These are phyloP conservation scores for Arothron firmamentum DNA, from an alignment of 2,113 vertebrate genomes.

Conservation along the genomic window DNA sequence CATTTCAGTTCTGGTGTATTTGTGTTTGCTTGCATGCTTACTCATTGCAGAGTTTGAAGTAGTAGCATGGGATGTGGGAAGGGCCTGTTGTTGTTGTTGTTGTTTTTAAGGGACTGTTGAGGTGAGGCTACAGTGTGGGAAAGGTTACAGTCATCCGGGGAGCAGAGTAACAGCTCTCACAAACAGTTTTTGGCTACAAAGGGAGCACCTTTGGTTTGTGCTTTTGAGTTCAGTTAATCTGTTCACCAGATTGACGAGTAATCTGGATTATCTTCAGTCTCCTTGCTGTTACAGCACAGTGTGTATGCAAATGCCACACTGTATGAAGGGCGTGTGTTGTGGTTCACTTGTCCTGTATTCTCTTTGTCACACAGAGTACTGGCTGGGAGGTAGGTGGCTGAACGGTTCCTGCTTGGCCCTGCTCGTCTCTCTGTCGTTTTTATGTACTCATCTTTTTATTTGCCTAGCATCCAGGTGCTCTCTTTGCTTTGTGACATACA, in stretches of 20 bases:
- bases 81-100: constrained; percentile 8
- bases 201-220: background rate
- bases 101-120: constrained; percentile 23
- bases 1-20: constrained; percentile 22
- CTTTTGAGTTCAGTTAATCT: constrained; percentile 10
- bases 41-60: constrained; percentile 24
- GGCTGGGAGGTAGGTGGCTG: constrained; percentile 99
- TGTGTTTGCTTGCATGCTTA: constrained; percentile 31
- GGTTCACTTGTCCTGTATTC: constrained; percentile 77
- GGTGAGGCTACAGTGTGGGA: constrained; percentile 10
- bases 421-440: constrained; percentile 48
- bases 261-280: constrained; percentile 27
- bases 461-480: constrained; percentile 88
- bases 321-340: constrained; percentile 64
- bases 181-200: background rate
- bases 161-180: constrained; percentile 18
- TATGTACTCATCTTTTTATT: constrained; percentile 68
- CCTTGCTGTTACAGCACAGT: constrained; percentile 28
- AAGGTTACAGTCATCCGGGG: constrained; percentile 21
- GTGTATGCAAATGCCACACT: constrained; percentile 6
- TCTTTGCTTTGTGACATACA: constrained; percentile 81
- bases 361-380: constrained; percentile 99
- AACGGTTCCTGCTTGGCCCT: constrained; percentile 91
- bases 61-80: constrained; percentile 17
- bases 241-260: constrained; percentile 22